These are phyloP conservation scores for Sebastes steindachneri DNA, from an alignment of 2,797 vertebrate species.

Conservation along the genomic window DNA sequence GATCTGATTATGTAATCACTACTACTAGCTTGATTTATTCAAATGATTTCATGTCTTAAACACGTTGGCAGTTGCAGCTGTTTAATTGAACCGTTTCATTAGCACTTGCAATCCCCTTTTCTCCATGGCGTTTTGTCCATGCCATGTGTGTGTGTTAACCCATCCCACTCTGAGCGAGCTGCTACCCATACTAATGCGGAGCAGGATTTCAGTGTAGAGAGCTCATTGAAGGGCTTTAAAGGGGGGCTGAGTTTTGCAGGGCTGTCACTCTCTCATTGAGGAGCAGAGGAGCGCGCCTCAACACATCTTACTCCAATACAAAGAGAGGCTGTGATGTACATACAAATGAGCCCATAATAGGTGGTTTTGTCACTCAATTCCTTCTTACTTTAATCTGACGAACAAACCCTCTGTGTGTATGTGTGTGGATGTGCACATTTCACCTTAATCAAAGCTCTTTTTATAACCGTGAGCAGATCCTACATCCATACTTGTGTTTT, in stretches of 20 bases:
- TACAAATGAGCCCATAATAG: constrained; percentile 80
- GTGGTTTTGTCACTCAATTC: constrained; percentile 75
- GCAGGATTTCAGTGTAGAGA: constrained; percentile 36
- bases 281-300: constrained; percentile 59
- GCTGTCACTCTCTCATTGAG: constrained; percentile 65
- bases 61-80: constrained; percentile 2
- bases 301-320: constrained; percentile 72
- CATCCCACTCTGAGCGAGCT: constrained; percentile 8
- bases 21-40: constrained; percentile 9
- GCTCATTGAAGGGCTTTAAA: constrained; percentile 48
- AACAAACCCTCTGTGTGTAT: constrained; percentile 57
- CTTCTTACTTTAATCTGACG: constrained; percentile 67
- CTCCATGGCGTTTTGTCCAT: constrained; percentile 10
- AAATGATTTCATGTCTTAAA: not conserved
- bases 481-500: constrained; percentile 16
- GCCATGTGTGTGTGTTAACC: constrained; percentile 11
- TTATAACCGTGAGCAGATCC: not conserved
- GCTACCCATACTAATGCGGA: constrained; percentile 56
- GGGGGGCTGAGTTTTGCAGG: constrained; percentile 26
- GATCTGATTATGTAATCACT: constrained; percentile 32
- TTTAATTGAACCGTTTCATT: constrained; percentile 51
- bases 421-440: constrained; percentile 24
- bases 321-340: constrained; percentile 77
- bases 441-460: constrained; percentile 7
- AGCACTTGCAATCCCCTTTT: not conserved